Conservation (phyloP, 2,888 invertebrate genomes). For the Dione juno region DNA sequence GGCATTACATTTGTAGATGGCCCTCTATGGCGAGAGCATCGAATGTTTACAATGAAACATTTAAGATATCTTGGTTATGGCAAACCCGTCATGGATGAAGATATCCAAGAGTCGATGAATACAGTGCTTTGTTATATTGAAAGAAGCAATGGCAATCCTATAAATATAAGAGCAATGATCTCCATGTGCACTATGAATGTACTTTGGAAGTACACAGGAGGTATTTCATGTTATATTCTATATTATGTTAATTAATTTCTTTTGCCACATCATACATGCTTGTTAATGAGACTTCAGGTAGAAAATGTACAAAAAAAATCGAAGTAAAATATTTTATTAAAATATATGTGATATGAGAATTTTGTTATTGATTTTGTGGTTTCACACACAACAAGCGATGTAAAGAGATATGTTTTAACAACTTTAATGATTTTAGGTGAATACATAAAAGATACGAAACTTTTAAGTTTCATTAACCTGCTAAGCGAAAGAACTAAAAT, state of each 20-base stretch:
- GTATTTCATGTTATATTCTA: slow-evolving; percentile 54
- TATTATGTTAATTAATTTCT: background rate
- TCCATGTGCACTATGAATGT: slow-evolving; percentile 87
- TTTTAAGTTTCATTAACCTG: slow-evolving; percentile 62
- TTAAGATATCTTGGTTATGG: slow-evolving; percentile 86
- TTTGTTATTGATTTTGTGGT: background rate
- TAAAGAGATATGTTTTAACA: background rate
- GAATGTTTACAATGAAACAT: slow-evolving; percentile 86
- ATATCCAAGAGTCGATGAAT: slow-evolving; percentile 83
- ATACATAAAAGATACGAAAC: slow-evolving; percentile 83
- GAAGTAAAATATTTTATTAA: background rate
- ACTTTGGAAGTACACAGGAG: slow-evolving; percentile 88
- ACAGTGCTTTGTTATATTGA: slow-evolving; percentile 76
- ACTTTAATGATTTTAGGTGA: slow-evolving; percentile 62
- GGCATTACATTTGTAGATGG: slow-evolving; percentile 89
- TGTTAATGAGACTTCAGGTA: background rate
- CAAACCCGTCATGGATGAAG: slow-evolving; percentile 83
- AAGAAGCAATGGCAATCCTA: slow-evolving; percentile 58
- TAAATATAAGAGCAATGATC: slow-evolving; percentile 80
- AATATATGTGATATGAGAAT: background rate
- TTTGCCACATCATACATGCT: background rate
- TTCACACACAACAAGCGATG: background rate
- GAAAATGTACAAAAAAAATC: too few species aligned
- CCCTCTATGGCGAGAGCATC: slow-evolving; percentile 85
- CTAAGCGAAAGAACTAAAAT: slow-evolving; percentile 67